Percentiles rank a stretch among this genome's conserved stretches.
Conservation (phyloP, 2,888 invertebrate species). For the Scaptomyza reducta region DNA sequence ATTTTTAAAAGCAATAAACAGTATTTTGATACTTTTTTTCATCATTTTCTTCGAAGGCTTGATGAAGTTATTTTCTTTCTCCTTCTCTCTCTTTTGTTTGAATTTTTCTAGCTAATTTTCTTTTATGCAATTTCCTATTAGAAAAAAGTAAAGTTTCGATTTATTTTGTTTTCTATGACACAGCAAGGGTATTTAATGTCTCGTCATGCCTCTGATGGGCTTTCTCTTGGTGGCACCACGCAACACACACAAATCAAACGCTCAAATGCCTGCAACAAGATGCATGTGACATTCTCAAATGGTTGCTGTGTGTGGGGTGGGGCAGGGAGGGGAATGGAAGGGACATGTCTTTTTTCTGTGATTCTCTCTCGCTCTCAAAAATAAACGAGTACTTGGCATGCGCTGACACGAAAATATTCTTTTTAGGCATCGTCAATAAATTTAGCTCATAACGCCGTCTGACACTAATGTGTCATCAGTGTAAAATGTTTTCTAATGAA, state of each 20-base stretch:
- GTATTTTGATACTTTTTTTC: background rate
- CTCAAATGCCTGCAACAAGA: conserved; percentile 57
- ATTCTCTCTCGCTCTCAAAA: conserved; percentile 1
- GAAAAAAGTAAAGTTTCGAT: conserved; percentile 8
- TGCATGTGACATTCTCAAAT: conserved; percentile 53
- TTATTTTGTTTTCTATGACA: conserved; percentile 6
- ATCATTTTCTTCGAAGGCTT: background rate
- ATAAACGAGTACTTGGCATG: conserved; percentile 63
- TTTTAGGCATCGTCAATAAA: conserved; percentile 67
- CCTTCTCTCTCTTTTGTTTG: background rate
- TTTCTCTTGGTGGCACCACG: conserved; percentile 35
- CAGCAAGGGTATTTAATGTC: conserved; percentile 45
- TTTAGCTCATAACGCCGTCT: conserved; percentile 72
- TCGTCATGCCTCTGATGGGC: conserved; percentile 31
- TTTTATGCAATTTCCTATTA: conserved; percentile 5
- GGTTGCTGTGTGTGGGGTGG: background rate
- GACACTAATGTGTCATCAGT: conserved; percentile 76
- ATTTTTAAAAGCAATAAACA: background rate
- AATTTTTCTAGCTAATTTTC: conserved; percentile 10
- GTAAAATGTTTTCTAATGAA: conserved; percentile 69
- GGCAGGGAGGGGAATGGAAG: too few relatives aligned
- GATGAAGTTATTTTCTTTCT: background rate
- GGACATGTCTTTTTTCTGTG: background rate
- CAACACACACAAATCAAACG: conserved; percentile 62
- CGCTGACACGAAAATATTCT: conserved; percentile 73